Evolutionary conservation across 1,140 invertebrate species (phyloP).

Genomic region (Drosophila santomea): DNA sequence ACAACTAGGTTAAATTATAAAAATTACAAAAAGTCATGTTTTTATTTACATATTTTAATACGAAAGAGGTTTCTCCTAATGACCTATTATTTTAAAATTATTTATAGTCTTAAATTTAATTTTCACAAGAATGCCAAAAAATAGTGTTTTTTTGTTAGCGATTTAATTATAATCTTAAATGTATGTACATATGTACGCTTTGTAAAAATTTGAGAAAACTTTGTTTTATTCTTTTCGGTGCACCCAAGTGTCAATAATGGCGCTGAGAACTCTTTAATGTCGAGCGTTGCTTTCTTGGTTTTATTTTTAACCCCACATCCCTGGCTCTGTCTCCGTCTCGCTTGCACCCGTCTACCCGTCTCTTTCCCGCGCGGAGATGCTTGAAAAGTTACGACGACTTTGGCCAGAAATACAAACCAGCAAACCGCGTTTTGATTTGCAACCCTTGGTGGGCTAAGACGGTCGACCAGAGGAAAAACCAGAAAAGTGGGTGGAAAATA

Average conservation of each 20-base stretch:
- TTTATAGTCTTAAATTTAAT: too few species aligned
- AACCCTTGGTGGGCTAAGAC: constrained; percentile 78
- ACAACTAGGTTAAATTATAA: background rate
- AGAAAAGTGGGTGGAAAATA: constrained; percentile 79
- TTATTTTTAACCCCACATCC: background rate
- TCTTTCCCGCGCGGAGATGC: constrained; percentile 24
- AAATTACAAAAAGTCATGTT: too few species aligned
- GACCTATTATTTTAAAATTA: too few species aligned
- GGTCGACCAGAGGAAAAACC: constrained; percentile 68
- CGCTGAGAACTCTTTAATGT: constrained; percentile 73
- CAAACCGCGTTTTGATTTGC: constrained; percentile 83
- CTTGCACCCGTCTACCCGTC: constrained; percentile 9
- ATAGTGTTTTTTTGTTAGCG: too few species aligned
- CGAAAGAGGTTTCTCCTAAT: too few species aligned
- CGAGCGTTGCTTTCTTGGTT: constrained; percentile 11
- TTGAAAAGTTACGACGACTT: constrained; percentile 78
- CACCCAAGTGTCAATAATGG: constrained; percentile 79
- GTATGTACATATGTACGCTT: too few species aligned
- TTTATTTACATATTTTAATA: too few species aligned
- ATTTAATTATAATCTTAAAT: too few species aligned
- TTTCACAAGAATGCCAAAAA: too few species aligned
- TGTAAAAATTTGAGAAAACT: too few species aligned
- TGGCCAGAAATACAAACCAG: constrained; percentile 83
- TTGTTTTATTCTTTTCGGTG: constrained; percentile 13
- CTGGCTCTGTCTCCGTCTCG: background rate